Conservation (phyloP, 2,888 invertebrate genomes). For the Aporophyla nigra region DNA sequence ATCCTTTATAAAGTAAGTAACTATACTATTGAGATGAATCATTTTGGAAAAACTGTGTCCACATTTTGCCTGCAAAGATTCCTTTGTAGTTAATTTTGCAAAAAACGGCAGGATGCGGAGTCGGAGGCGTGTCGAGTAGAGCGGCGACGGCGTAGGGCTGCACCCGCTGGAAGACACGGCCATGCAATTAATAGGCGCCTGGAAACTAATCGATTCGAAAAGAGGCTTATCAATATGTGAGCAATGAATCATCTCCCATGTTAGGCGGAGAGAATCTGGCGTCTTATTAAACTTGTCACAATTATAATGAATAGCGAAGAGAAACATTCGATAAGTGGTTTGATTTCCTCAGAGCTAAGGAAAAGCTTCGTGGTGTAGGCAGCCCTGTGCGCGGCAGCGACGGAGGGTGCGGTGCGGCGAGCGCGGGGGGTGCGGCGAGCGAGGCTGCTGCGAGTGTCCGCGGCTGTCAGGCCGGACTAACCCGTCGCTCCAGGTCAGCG, state of each 20-base stretch:
- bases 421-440: slow-evolving; percentile 70
- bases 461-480: slow-evolving; percentile 90
- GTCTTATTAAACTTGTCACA: slow-evolving; percentile 47
- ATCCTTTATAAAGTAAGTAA: slow-evolving; percentile 38
- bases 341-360: slow-evolving; percentile 30
- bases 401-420: slow-evolving; percentile 64
- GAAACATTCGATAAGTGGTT: slow-evolving; percentile 25
- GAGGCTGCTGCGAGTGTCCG: slow-evolving; percentile 87
- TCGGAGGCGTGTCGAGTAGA: slow-evolving; percentile 85
- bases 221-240: slow-evolving; percentile 48
- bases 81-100: slow-evolving; percentile 84
- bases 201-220: slow-evolving; percentile 53
- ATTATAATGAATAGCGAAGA: slow-evolving; percentile 31
- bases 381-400: slow-evolving; percentile 61
- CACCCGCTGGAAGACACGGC: slow-evolving; percentile 35
- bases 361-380: slow-evolving; percentile 49
- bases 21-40: slow-evolving; percentile 53
- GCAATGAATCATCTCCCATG: slow-evolving; percentile 47
- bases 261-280: slow-evolving; percentile 48
- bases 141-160: slow-evolving; percentile 75
- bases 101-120: slow-evolving; percentile 87
- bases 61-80: slow-evolving; percentile 81
- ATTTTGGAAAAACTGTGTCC: slow-evolving; percentile 69
- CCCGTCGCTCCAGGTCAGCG: slow-evolving; percentile 91
- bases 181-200: slow-evolving; percentile 55